These are phyloP conservation scores for Suncus etruscus DNA, from an alignment of 2,113 vertebrate species.

Conservation along the genomic window DNA sequence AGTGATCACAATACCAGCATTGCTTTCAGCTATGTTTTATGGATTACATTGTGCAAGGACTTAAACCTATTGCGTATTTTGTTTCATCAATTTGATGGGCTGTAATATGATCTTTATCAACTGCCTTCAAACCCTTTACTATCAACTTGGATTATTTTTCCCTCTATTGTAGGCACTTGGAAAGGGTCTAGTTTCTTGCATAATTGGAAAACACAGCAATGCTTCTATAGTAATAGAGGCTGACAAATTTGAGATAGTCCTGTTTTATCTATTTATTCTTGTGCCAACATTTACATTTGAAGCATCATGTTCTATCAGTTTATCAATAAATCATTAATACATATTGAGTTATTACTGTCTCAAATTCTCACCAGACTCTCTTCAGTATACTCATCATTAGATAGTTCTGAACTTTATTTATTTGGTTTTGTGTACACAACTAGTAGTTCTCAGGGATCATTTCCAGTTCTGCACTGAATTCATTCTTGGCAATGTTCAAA, in stretches of 20 bases:
- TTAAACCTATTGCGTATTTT: constrained; percentile 93
- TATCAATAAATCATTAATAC: background rate
- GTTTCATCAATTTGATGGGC: constrained; percentile 90
- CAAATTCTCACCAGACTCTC: background rate
- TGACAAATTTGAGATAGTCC: background rate
- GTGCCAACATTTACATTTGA: background rate
- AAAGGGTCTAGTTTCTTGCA: background rate
- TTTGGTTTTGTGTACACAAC: too few relatives aligned
- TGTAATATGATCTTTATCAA: constrained; percentile 93
- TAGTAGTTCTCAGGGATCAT: too few relatives aligned
- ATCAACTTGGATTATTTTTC: background rate
- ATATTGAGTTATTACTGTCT: background rate
- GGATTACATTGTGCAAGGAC: constrained; percentile 93
- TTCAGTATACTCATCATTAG: background rate
- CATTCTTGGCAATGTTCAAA: too few relatives aligned
- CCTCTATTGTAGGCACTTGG: background rate
- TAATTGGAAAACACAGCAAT: too few relatives aligned
- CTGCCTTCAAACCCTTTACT: background rate
- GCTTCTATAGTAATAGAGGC: background rate
- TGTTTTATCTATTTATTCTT: background rate
- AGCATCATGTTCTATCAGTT: constrained; percentile 13
- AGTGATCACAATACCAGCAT: constrained; percentile 92
- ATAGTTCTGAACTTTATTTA: background rate
- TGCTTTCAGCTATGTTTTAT: constrained; percentile 93
- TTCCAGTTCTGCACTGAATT: too few relatives aligned